Conservation (phyloP, 1,140 invertebrate species). For the Camponotus pennsylvanicus region DNA sequence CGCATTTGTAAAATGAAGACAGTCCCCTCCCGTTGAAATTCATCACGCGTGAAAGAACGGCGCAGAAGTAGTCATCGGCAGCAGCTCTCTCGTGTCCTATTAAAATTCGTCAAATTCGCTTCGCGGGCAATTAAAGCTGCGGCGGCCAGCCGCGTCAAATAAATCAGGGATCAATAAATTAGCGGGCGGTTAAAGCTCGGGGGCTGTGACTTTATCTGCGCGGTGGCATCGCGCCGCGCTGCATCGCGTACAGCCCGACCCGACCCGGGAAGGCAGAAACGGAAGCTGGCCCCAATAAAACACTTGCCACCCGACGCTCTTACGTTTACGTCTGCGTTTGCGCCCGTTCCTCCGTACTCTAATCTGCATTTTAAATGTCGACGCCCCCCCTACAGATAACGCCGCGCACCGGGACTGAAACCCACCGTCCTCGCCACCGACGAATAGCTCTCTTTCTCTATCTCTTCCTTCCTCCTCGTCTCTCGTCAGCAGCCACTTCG, state of each 20-base stretch:
- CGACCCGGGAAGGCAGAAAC: constrained; percentile 52
- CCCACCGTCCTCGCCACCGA: constrained; percentile 31
- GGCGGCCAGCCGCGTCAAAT: constrained; percentile 69
- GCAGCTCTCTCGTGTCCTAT: constrained; percentile 52
- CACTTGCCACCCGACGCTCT: constrained; percentile 76
- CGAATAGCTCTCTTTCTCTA: constrained; percentile 34
- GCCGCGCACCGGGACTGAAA: constrained; percentile 46
- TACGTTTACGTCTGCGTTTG: constrained; percentile 74
- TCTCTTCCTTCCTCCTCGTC: constrained; percentile 21
- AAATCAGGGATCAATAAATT: constrained; percentile 81
- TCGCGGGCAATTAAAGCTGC: constrained; percentile 72
- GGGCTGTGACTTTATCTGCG: constrained; percentile 74
- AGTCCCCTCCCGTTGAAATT: not conserved
- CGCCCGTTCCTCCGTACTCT: constrained; percentile 68
- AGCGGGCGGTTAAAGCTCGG: constrained; percentile 74
- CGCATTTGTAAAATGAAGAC: constrained; percentile 33
- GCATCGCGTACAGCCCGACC: constrained; percentile 49
- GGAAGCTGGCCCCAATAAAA: constrained; percentile 79
- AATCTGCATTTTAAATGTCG: constrained; percentile 81
- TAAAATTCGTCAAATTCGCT: constrained; percentile 72
- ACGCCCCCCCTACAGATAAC: constrained; percentile 67
- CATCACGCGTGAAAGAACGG: constrained; percentile 11
- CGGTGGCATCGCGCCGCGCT: constrained; percentile 64
- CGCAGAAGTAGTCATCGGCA: constrained; percentile 20
- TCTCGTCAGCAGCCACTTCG: constrained; percentile 46